Evolutionary conservation across 2,113 vertebrate species (phyloP), one percentile per base, ranked within the genome.

Genomic region (Siniperca knerii): DNA sequence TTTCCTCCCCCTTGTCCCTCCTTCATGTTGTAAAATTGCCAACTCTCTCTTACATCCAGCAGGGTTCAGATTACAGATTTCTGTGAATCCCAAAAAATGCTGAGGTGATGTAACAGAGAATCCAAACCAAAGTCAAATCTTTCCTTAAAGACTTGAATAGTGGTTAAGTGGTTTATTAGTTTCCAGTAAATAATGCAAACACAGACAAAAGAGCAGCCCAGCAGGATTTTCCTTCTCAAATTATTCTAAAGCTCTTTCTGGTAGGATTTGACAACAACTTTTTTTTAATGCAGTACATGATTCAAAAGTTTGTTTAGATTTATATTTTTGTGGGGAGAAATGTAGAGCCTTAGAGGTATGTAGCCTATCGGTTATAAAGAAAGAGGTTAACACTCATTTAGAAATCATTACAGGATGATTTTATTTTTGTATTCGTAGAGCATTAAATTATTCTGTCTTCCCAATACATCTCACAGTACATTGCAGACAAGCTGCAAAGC

Each of bases 111-210:
- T 37, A 0, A 80, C 3, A 29, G 57, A 15, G 62, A 20, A 54
- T 54, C 52, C 23, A 76, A 81, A 40, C 37, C 72, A 29, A 33
- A 73, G 13, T 64, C 10, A 67, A 8, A 35, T 21, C 20, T 20
- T 20, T 73, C 60, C 6, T 67, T 18, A 52, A 3, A 29, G n/a
- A 40, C 15, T 62, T 62, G 4, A 68, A 29, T 23, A 2, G 35
- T 16, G 25, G 25, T 48, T 9, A 33, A 74, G 44, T 23, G 35
- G 54, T 74, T 69, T 33, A 69, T 66, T 57, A 8, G 58, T 44
- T 15, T 57, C 33, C 40, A 72, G 52, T 81, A 35, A 52, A 61
- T 37, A 58, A 67, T 67, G 29, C 25, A 74, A 60, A 79, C 20
- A 40, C 8, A 46, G 33, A 80, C 54, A 55, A 48, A 82, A 81